phyloP scores from a whole-genome alignment of 2,113 vertebrate genomes.

The Anguilla japonica region DNA sequence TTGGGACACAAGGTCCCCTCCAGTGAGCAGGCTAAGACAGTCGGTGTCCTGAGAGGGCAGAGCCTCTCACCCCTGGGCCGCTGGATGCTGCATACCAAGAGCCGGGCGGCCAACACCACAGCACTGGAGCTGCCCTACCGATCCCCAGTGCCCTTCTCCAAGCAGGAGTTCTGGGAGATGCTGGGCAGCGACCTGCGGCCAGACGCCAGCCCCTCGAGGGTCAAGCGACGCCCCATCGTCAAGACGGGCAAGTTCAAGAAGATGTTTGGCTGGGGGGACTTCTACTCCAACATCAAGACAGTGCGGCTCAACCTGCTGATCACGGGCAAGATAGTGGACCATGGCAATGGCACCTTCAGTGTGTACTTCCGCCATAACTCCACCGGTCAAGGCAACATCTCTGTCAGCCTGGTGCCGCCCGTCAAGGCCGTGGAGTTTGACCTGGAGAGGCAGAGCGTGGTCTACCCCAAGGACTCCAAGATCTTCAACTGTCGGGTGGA shows the following conservation, averaged over 20 bases:
- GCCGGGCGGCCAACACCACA: constrained; percentile 51
- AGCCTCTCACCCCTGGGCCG: constrained; percentile 33
- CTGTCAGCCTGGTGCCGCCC: constrained; percentile 84
- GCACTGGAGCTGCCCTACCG: constrained; percentile 59
- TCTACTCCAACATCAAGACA: constrained; percentile 92
- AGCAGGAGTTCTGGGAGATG: constrained; percentile 59
- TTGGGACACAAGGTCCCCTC: constrained; percentile 25
- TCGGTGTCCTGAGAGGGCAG: constrained; percentile 25
- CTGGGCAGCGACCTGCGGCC: constrained; percentile 47
- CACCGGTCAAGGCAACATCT: constrained; percentile 87
- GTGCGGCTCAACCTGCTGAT: constrained; percentile 86
- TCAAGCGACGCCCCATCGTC: constrained; percentile 53
- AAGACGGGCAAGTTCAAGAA: constrained; percentile 69
- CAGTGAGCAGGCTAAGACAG: constrained; percentile 17
- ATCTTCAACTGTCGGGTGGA: constrained; percentile 88
- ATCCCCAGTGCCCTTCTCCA: constrained; percentile 42
- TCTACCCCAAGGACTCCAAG: constrained; percentile 89
- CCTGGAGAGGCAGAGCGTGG: constrained; percentile 84
- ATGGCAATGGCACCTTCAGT: constrained; percentile 85
- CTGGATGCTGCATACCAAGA: constrained; percentile 37
- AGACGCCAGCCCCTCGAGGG: constrained; percentile 32
- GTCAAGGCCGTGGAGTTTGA: constrained; percentile 83
- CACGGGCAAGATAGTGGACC: constrained; percentile 87
- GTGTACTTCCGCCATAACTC: constrained; percentile 89
- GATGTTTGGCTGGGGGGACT: constrained; percentile 87